These are phyloP conservation scores for Coptotermes formosanus DNA, from an alignment of 1,140 invertebrate genomes.

Conservation along the genomic window DNA sequence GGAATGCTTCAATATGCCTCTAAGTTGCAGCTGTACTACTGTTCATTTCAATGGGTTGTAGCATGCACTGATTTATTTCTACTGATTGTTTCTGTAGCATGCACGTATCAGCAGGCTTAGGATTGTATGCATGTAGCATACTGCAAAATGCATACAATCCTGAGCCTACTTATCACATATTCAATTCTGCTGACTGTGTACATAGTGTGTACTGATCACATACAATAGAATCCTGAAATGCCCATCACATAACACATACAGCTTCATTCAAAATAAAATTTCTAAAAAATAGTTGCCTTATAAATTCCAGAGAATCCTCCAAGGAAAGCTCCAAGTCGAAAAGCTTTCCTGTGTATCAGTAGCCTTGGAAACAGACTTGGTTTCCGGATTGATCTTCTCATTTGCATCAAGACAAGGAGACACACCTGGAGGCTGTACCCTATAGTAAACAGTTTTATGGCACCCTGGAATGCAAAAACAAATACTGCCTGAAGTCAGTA, in stretches of 20 bases:
- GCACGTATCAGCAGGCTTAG: too few species aligned
- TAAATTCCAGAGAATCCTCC: constrained; percentile 63
- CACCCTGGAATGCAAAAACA: constrained; percentile 51
- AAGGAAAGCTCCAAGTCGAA: constrained; percentile 61
- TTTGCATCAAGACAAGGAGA: constrained; percentile 55
- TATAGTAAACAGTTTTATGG: constrained; percentile 56
- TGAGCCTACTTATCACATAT: too few species aligned
- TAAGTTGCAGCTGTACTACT: not conserved
- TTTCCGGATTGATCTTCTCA: constrained; percentile 51
- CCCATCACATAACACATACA: not conserved
- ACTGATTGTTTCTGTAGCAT: too few species aligned
- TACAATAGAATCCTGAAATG: not conserved
- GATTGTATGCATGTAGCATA: too few species aligned
- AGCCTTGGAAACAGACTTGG: constrained; percentile 52
- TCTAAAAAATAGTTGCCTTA: constrained; percentile 49
- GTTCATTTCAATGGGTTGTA: too few species aligned
- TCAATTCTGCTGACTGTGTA: too few species aligned
- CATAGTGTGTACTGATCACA: not conserved
- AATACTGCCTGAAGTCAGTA: not conserved
- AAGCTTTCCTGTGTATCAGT: constrained; percentile 55
- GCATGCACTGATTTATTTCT: too few species aligned
- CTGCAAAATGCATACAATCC: too few species aligned
- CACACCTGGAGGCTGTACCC: constrained; percentile 59
- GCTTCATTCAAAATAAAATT: not conserved
- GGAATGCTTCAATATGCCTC: not conserved